These are phyloP conservation scores for Saguinus imperator DNA, from an alignment of 2,113 vertebrate species.

Conservation along the genomic window DNA sequence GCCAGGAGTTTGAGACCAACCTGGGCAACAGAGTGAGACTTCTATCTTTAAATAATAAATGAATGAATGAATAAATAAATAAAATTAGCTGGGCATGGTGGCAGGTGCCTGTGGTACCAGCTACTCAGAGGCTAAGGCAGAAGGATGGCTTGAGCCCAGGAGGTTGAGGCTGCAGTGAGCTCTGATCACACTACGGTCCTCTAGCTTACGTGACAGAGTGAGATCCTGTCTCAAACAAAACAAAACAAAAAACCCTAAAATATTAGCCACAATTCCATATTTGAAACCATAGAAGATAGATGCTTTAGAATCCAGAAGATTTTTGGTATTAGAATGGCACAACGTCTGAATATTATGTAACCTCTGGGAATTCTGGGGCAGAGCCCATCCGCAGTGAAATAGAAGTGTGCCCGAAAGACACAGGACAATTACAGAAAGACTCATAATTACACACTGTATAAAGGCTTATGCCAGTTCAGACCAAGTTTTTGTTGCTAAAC, in stretches of 20 bases:
- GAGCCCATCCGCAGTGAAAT: background rate
- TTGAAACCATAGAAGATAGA: background rate
- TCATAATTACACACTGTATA: background rate
- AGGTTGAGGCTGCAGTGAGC: too few relatives aligned
- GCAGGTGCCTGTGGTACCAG: too few relatives aligned
- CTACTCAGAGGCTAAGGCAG: too few relatives aligned
- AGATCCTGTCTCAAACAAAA: too few relatives aligned
- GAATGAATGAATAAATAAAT: too few relatives aligned
- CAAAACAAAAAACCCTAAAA: background rate
- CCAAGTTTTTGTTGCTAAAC: background rate
- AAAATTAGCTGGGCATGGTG: too few relatives aligned
- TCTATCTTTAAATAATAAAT: too few relatives aligned
- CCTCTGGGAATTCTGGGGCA: background rate
- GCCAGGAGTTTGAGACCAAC: too few relatives aligned
- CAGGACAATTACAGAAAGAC: background rate
- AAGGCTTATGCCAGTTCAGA: background rate
- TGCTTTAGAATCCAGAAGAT: background rate
- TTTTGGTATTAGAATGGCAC: background rate
- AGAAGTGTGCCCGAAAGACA: background rate
- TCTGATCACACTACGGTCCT: too few relatives aligned
- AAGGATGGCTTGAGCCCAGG: too few relatives aligned
- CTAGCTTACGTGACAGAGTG: too few relatives aligned
- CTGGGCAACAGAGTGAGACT: too few relatives aligned
- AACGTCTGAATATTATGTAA: background rate
- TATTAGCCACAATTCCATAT: background rate